Evolutionary conservation across 1,140 invertebrate species (phyloP).

Genomic region (Cheumatopsyche charites): DNA sequence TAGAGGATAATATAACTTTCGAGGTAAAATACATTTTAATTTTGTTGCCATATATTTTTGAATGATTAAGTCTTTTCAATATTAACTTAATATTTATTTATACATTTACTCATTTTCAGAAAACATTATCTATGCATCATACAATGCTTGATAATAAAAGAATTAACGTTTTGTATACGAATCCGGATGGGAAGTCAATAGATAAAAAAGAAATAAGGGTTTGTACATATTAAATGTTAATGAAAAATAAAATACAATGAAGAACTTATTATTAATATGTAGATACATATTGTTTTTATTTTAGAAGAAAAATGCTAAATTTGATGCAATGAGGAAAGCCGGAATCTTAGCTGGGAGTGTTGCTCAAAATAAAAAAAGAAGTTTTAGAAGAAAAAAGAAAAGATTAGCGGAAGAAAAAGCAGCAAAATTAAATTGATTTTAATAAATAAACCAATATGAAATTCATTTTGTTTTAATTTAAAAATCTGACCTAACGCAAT

Average conservation of each 20-base stretch:
- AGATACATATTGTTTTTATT: too few species aligned
- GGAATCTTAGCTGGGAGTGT: slow-evolving; percentile 56
- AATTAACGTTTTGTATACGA: slow-evolving; percentile 59
- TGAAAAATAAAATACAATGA: not conserved
- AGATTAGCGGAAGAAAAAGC: slow-evolving; percentile 46
- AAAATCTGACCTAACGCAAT: too few species aligned
- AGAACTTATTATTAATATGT: slow-evolving; percentile 6
- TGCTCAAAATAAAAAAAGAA: slow-evolving; percentile 53
- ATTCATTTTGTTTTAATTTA: too few species aligned
- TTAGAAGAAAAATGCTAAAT: slow-evolving; percentile 58
- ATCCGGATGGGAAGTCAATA: slow-evolving; percentile 53
- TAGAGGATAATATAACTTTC: slow-evolving; percentile 55
- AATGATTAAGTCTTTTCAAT: not conserved
- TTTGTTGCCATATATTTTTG: not conserved
- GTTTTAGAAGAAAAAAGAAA: slow-evolving; percentile 53
- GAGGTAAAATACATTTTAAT: slow-evolving; percentile 49
- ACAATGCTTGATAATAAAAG: slow-evolving; percentile 55
- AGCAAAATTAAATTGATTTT: slow-evolving; percentile 18
- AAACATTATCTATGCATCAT: slow-evolving; percentile 59
- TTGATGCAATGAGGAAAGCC: slow-evolving; percentile 56
- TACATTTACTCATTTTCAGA: slow-evolving; percentile 53
- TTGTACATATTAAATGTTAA: slow-evolving; percentile 16
- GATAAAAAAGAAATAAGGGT: slow-evolving; percentile 50
- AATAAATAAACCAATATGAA: not conserved
- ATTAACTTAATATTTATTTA: not conserved